Evolutionary conservation across 1,140 invertebrate genomes (phyloP), one percentile per base, ranked within the genome.

Genomic region (Brachionus paranguensis): DNA sequence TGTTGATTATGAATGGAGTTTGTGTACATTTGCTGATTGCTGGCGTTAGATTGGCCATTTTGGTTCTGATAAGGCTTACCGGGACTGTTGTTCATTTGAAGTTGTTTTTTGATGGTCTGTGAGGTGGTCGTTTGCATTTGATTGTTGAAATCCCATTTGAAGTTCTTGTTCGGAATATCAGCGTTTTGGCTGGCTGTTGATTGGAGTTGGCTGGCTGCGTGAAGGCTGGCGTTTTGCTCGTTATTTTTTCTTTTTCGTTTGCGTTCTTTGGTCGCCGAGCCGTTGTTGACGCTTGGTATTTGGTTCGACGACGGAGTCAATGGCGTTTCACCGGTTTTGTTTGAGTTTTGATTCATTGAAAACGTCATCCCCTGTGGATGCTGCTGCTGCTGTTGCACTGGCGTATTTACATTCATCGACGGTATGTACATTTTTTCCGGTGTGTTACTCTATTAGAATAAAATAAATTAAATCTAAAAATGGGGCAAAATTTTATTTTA

Each of bases 131-230:
- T 76, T 12, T 45, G 43, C 33, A 24, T 74, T 45, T 41, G 70
- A 53, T 74, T 74, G n/a, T 76, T 76, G 24, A 50, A 76, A 76
- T 76, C 72, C 78, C 78, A 81, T 81, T 81, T 81, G 53, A 81
- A 81, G 8, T 33, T 43, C 27, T 81, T 81, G 41, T 47, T 64
- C 10, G 53, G 53, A 64, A 81, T 64, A 20, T 60, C 53, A 24
- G 53, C 27, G 41, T 64, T 68, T 37, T 60, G 33, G 27, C 64
- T 65, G 29, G 1, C 27, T 33, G 43, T 7, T 41, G 76, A 76
- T 33, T 24, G 17, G 1, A 76, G 33, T 14, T 76, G 72, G 50
- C 43, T 76, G 24, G 72, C 43, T 14, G 43, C 72, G 47, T 76
- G 72, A 10, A 76, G 3, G 27, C 24, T 64, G 17, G 78, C 41